Evolutionary conservation across 1,140 invertebrate genomes (phyloP).

Genomic region (Helicoverpa zea): DNA sequence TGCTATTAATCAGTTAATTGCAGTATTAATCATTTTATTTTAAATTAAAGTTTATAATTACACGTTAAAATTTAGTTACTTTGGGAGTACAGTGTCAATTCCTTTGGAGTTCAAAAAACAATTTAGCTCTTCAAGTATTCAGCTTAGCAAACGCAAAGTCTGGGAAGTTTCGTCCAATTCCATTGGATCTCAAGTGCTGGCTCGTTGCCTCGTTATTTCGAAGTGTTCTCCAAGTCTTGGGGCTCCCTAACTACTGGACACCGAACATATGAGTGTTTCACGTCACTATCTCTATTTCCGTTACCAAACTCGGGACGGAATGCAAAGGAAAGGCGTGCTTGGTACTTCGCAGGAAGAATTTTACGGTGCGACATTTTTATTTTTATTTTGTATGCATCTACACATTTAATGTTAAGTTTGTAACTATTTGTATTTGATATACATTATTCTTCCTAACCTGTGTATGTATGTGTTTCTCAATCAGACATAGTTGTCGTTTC

Average conservation of each 20-base stretch:
- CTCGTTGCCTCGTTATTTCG: slow-evolving; percentile 43
- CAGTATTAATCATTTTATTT: background rate
- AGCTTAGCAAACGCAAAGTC: background rate
- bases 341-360: slow-evolving; percentile 80
- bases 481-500: no score
- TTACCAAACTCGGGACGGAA: slow-evolving; percentile 38
- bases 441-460: no score
- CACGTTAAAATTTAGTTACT: no score
- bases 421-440: no score
- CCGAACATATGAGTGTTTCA: slow-evolving; percentile 24
- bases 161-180: slow-evolving; percentile 40
- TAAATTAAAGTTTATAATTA: background rate
- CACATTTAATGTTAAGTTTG: no score
- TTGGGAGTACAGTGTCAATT: no score
- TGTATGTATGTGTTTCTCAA: background rate
- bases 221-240: slow-evolving; percentile 40
- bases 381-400: background rate
- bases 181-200: slow-evolving; percentile 30
- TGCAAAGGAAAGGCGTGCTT: slow-evolving; percentile 72
- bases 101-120: slow-evolving; percentile 3
- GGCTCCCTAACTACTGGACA: slow-evolving; percentile 33
- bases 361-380: slow-evolving; percentile 68
- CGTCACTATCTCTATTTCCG: slow-evolving; percentile 34
- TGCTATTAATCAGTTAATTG: background rate
- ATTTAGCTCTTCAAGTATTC: slow-evolving; percentile 6